Evolutionary conservation across 1,140 invertebrate species (phyloP), one percentile per base, ranked within the genome.

Genomic region (Rhyacophila brunnea): DNA sequence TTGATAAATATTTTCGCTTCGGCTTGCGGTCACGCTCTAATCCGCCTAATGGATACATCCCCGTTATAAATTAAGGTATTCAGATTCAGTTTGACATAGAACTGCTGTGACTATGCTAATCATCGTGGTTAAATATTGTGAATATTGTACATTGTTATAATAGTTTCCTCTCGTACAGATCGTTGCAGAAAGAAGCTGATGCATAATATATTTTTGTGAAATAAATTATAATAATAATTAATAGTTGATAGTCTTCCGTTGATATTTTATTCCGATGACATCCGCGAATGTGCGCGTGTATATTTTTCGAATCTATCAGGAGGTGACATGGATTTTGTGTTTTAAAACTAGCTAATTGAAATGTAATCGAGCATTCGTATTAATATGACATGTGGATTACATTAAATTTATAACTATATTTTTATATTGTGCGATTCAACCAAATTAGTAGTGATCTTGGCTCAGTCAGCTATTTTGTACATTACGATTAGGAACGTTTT

Each of bases 61-160:
- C 38, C 11, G 11, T 40, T 40, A 40, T 40, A 15, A 40, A 5
- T 6, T 40, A 13, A 40, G 15, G 38, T 40, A 5, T 5, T 9
- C 23, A 5, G 23, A 28, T 28, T 28, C 23, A 28, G 23, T 28
- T 28, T 9, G 9, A 3, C 11, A 5, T 4, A 6, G 18, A 18
- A 19, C 43, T 45, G 15, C 43, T 45, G 43, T 45, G 43, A 45
- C 6, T 18, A 18, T 40, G 7, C 13, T 45, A 45, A 45, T 45
- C 43, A 5, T 45, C 17, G 43, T 18, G 43, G 43, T 7, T 45
- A 18, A 45, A 45, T 18, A 19, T 45, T 45, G 13, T 45, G 43
- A 15, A 45, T 45, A 45, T 45, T 10, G 18, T 17, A 28, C n/a
- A n/a, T n/a, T n/a, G n/a, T 28, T 28, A 28, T 28, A 28, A 28